Base-by-base conservation (phyloP, 2,888 invertebrate genomes). In the Agriopis aurantiaria region DNA sequence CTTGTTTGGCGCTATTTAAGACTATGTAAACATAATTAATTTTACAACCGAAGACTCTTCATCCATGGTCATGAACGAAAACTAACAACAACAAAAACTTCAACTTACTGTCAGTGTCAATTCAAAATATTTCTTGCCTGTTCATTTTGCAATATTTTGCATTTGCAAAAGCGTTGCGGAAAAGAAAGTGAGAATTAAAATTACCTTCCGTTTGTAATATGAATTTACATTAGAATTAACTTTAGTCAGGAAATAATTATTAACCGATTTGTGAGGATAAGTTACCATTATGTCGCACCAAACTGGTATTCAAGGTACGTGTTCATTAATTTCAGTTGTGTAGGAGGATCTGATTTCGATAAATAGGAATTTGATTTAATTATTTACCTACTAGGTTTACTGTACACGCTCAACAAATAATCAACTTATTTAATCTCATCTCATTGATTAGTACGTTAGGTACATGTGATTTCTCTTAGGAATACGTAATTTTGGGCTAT, bases 241-340 rank as follows among this genome's bases (percentile, higher is more conserved):
- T 10, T 17, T 43, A 43, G 43, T 40, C n/a, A 55, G n/a, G 11
- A 8, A 55, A 40, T 40, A 55, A 17, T 52, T 52, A 23, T 23
- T 11, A 11, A 10, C 14, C 49, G 23, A 52, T n/a, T 63, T 40
- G 46, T 43, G 43, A 55, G n/a, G 8, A 10, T 65, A 41, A 56
- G 43, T 45, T 64, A 60, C 43, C 14, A 55, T 33, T 40, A 71
- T 71, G 70, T 71, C 70, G 23, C 70, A 71, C 59, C 70, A 71
- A 67, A 71, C 70, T 55, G 70, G 70, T 43, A 71, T 71, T 63
- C 70, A 71, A 71, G 70, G 70, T 71, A 67, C 17, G 66, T 70
- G n/a, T 51, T 14, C 17, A 48, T 53, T 23, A 46, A 46, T 43
- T 14, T 6, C 8, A 46, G 43, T 7, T 23, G 33, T 0, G 8